Evolutionary conservation across 2,888 invertebrate genomes (phyloP), one percentile per base, ranked within the genome.

Genomic region (Tipula lateralis): DNA sequence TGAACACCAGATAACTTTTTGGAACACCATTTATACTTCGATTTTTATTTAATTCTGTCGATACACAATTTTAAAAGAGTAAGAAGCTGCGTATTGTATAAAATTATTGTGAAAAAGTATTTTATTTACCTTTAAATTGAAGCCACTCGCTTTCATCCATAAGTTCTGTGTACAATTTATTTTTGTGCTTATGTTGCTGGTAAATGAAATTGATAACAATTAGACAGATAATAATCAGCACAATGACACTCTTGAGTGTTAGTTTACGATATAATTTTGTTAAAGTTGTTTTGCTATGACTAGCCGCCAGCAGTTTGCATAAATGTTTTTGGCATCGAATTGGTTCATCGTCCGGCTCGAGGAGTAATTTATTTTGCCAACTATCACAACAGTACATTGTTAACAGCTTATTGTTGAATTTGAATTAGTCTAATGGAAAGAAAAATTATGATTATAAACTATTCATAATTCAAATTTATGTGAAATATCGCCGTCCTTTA

Each of bases 1-100:
- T 94, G 90, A 92, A 90, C 9, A 90, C 90, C 39, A 90, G 87
- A 87, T 88, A 90, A 85, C 90, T 90, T 89, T 88, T 84, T 83
- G 89, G 88, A 84, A 84, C 84, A 30, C 29, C 16, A 30, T 82
- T 82, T 24, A 66, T 7, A 24, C 24, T 19, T 66, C 24, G 66
- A 24, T 9, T 66, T 9, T 5, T 24, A 24, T 66, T 66, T 66
- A 66, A 24, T 66, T 66, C 66, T 66, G 24, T 66, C 9, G 12
- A 24, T 9, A 9, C 24, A 66, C 9, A 24, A 66, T 6, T 50
- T 50, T 16, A 50, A 50, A n/a, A n/a, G n/a, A n/a, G n/a, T n/a
- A n/a, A n/a, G n/a, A n/a, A n/a, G n/a, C n/a, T n/a, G n/a, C n/a
- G n/a, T 50, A 50, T 12, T n/a, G n/a, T 16, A 16, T 50, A 66